Evolutionary conservation across 2,113 vertebrate species (phyloP).

Genomic region (Clarias macrocephalus): DNA sequence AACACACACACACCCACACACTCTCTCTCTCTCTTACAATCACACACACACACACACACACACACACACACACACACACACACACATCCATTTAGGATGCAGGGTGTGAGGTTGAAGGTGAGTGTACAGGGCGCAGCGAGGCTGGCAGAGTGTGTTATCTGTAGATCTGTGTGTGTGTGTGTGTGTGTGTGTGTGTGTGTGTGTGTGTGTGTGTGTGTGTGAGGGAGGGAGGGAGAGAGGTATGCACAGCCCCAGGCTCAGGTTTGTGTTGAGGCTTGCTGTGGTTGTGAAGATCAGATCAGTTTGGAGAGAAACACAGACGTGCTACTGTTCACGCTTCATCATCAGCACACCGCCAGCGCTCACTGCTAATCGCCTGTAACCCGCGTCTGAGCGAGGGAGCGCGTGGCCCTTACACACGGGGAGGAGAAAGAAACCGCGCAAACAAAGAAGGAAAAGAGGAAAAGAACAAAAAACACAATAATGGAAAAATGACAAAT

Average conservation of each 20-base stretch:
- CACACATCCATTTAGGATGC: not conserved
- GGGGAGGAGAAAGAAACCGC: too few relatives aligned
- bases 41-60: constrained; percentile 36
- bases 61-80: not conserved
- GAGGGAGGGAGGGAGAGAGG: constrained; percentile 33
- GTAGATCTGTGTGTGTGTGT: constrained; percentile 17
- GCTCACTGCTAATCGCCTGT: constrained; percentile 50
- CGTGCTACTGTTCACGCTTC: constrained; percentile 63
- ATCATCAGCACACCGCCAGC: constrained; percentile 73
- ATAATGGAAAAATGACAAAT: not conserved
- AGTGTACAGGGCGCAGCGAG: not conserved
- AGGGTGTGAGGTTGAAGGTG: constrained; percentile 21
- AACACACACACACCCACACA: constrained; percentile 1
- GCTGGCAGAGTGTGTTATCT: constrained; percentile 23
- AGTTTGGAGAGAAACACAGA: constrained; percentile 55
- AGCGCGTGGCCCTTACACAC: not conserved
- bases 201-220: constrained; percentile 29
- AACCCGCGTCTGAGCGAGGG: not conserved
- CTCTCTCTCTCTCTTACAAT: constrained; percentile 12
- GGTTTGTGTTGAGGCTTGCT: constrained; percentile 68
- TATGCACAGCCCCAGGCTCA: constrained; percentile 61
- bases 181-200: constrained; percentile 39
- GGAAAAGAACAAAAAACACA: not conserved
- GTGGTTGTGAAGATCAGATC: constrained; percentile 61
- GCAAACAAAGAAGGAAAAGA: not conserved